Evolutionary conservation across 2,888 invertebrate species (phyloP), one percentile per base, ranked within the genome.

Genomic region (Lysandra coridon): DNA sequence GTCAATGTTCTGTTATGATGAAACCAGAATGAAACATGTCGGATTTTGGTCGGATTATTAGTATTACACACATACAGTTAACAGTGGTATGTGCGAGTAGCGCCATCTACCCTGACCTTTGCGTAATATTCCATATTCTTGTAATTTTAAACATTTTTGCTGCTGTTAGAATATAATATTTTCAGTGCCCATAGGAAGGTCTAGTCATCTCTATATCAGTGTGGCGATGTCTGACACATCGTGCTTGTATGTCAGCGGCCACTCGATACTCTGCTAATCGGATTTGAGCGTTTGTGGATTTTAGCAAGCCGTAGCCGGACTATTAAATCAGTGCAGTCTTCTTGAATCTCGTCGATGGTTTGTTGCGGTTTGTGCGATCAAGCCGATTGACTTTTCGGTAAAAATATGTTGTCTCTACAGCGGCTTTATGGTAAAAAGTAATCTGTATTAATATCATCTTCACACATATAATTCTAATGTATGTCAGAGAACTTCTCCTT

Each of bases 311-410:
- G 33, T 14, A 69, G 33, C 10, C 33, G 23, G 69, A 69, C 69
- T 69, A 69, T 69, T 69, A 69, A 69, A 69, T 69, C 69, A 69
- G 69, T 69, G 69, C 69, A 69, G 69, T 69, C 69, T 69, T 69
- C 69, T 69, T 69, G 69, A 69, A 69, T 37, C 69, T 37, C 4
- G 33, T 14, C 33, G 33, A 14, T 6, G 69, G 33, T 69, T 69
- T 69, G 33, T 69, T 30, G 60, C n/a, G 7, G n/a, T 7, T 60
- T 60, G n/a, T 44, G 44, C 49, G 49, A 17, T 57, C 4, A 53
- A 53, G 4, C 53, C 3, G 53, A 53, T 53, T 53, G 57, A 57
- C 57, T 57, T 57, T 17, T 3, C 17, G 57, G 17, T 1, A 17
- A 57, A 53, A 57, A 57, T 57, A 4, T 57, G 17, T 57, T 17